Evolutionary conservation across 1,140 invertebrate species (phyloP), one percentile per base, ranked within the genome.

Genomic region (Penaeus chinensis): DNA sequence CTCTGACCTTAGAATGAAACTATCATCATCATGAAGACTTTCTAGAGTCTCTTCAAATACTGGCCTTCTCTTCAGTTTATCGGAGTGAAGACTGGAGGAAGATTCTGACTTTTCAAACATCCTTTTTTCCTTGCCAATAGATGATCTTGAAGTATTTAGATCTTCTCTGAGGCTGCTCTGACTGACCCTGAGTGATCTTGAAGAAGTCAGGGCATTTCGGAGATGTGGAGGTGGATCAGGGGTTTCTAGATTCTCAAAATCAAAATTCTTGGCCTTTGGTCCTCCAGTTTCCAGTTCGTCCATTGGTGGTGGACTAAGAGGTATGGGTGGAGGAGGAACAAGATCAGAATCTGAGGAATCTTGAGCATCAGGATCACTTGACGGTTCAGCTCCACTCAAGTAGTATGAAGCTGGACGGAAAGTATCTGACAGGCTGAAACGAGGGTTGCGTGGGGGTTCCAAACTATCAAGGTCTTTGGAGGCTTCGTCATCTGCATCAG

Each of bases 321-420:
- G 96, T 87, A 97, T 95, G 0, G 96, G 95, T n/a, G 96, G 96
- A 11, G 96, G 96, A 1, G 95, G 95, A 18, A 96, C 93, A 61
- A 96, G 93, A 91, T 97, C 96, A 91, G 95, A 96, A 90, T 97
- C 96, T 16, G 96, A 96, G 87, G 96, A 96, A 91, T 97, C 95
- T 86, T 95, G 95, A 85, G 95, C 89, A 84, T 90, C 90, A 32
- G 86, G 89, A 80, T 91, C 88, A 78, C 87, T 90, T 24, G 85
- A 87, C 16, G 89, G 86, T 69, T 90, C 89, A 20, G 89, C 93
- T 0, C 93, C 93, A 54, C 95, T 95, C 66, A 97, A 91, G 91
- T 97, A 97, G 91, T 97, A 97, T 0, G 96, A 97, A 1, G 96
- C 96, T 2, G 96, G 96, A 90, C 96, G 93, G 90, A 97, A 97